Evolutionary conservation across 2,888 invertebrate species (phyloP).

Genomic region (Tetheella fluctuosa): DNA sequence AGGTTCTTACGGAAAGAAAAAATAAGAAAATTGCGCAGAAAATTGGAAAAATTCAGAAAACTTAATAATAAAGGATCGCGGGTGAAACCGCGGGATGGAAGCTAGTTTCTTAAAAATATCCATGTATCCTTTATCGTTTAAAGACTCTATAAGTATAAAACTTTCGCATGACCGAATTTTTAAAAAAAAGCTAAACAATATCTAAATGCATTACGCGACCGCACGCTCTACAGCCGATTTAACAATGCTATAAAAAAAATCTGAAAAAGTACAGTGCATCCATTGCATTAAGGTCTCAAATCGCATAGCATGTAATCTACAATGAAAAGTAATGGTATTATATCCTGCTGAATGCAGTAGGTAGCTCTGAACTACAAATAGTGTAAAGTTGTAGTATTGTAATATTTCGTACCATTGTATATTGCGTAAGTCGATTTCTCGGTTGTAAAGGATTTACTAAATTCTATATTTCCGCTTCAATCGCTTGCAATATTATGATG

Average conservation of each 20-base stretch:
- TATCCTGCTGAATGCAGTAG: constrained; percentile 3
- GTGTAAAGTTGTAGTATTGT: background rate
- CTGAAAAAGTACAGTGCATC: constrained; percentile 13
- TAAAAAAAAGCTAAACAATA: constrained; percentile 30
- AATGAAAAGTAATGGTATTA: constrained; percentile 3
- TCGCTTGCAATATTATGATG: background rate
- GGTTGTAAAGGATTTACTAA: background rate
- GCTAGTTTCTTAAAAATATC: too few relatives aligned
- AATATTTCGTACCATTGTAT: background rate
- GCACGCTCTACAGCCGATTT: constrained; percentile 41
- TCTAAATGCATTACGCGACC: constrained; percentile 31
- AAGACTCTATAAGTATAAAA: constrained; percentile 8
- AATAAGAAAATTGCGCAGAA: too few relatives aligned
- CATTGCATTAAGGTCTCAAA: constrained; percentile 3
- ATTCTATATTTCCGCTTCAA: background rate
- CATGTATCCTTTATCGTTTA: background rate
- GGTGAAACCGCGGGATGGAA: too few relatives aligned
- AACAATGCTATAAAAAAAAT: constrained; percentile 26
- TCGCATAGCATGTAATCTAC: constrained; percentile 1
- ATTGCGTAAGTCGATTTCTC: background rate
- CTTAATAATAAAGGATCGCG: too few relatives aligned
- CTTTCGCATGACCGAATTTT: constrained; percentile 30
- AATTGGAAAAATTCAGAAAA: too few relatives aligned
- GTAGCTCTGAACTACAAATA: background rate
- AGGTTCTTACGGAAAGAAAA: too few relatives aligned